phyloP scores from a whole-genome alignment of 2,888 invertebrate genomes.

The Germaria angustata region DNA sequence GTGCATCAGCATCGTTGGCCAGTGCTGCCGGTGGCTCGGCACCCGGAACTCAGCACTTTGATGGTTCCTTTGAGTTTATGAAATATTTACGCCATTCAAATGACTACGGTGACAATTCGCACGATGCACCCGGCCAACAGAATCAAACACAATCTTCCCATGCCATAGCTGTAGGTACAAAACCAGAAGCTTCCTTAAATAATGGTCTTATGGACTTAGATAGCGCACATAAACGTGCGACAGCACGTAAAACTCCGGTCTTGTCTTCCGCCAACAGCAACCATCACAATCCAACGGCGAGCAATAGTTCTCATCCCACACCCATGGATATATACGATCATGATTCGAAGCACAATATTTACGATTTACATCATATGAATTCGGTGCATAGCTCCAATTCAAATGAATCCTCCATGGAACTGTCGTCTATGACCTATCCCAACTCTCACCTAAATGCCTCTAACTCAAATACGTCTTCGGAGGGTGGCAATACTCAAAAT shows the following conservation, averaged over 20 bases:
- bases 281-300: conserved; percentile 70
- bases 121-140: conserved; percentile 56
- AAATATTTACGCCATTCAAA: conserved; percentile 79
- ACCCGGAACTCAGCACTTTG: conserved; percentile 74
- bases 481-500: conserved; percentile 74
- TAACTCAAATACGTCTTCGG: conserved; percentile 79
- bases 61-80: conserved; percentile 79
- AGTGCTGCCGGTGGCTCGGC: not conserved
- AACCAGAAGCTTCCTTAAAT: conserved; percentile 61
- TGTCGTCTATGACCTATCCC: conserved; percentile 75
- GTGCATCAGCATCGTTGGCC: conserved; percentile 30
- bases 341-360: conserved; percentile 79
- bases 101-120: conserved; percentile 73
- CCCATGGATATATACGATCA: conserved; percentile 78
- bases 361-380: conserved; percentile 77
- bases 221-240: conserved; percentile 76
- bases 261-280: conserved; percentile 74
- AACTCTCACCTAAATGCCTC: conserved; percentile 78
- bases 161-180: conserved; percentile 57
- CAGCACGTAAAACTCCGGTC: conserved; percentile 71
- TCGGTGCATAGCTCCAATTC: conserved; percentile 75
- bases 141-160: conserved; percentile 53
- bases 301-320: conserved; percentile 74
- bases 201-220: conserved; percentile 76
- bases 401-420: conserved; percentile 77